These are phyloP conservation scores for Oreocharis arfaki DNA, from an alignment of 2,113 vertebrate genomes.

Conservation along the genomic window DNA sequence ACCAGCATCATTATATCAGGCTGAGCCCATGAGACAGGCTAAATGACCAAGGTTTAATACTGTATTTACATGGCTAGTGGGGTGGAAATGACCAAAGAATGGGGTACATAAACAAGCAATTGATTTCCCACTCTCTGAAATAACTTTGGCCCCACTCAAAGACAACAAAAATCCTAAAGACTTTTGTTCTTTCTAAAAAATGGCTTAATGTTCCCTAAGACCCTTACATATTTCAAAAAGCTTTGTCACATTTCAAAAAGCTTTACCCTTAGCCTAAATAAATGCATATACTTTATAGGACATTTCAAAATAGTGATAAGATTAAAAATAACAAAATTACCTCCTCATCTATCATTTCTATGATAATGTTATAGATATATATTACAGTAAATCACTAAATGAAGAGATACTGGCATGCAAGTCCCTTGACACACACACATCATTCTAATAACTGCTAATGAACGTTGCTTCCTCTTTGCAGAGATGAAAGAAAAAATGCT, in stretches of 20 bases:
- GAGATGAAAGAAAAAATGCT: background rate
- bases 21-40: background rate
- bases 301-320: background rate
- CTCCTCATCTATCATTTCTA: background rate
- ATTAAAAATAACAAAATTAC: background rate
- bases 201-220: fast-evolving
- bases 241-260: background rate
- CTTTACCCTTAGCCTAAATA: background rate
- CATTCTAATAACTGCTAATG: background rate
- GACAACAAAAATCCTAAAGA: background rate
- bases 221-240: background rate
- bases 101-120: background rate
- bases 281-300: background rate
- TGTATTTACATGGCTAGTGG: background rate
- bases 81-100: background rate
- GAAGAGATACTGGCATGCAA: background rate
- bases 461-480: background rate
- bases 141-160: background rate
- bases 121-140: background rate
- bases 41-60: background rate
- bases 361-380: background rate
- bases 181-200: background rate
- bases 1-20: background rate
- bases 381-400: background rate
- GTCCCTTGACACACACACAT: background rate